These are phyloP conservation scores for Cheilosia soror DNA, from an alignment of 2,888 invertebrate genomes.

Conservation along the genomic window DNA sequence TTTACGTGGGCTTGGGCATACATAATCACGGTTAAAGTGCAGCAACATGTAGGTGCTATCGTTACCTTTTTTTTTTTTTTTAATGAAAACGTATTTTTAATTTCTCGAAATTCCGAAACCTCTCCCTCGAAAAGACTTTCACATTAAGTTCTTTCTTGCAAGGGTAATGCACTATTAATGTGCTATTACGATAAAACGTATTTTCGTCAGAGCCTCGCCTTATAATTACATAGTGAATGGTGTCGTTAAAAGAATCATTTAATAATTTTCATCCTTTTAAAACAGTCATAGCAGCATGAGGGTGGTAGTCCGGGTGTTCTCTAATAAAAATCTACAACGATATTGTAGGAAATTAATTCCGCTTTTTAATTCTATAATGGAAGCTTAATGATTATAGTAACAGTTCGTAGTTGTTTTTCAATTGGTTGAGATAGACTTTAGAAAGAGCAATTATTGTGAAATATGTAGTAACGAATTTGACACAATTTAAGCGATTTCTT, in stretches of 20 bases:
- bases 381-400: slow-evolving; percentile 45
- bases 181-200: slow-evolving; percentile 58
- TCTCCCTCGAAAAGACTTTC: slow-evolving; percentile 18
- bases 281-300: slow-evolving; percentile 29
- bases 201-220: slow-evolving; percentile 32
- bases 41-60: slow-evolving; percentile 18
- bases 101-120: slow-evolving; percentile 28
- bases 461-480: neutral
- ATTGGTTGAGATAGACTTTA: slow-evolving; percentile 13
- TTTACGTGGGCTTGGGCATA: slow-evolving; percentile 4
- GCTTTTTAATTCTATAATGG: slow-evolving; percentile 62
- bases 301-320: slow-evolving; percentile 12
- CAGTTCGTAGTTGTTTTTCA: slow-evolving; percentile 35
- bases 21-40: neutral
- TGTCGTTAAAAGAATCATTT: slow-evolving; percentile 67
- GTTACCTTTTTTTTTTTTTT: slow-evolving; percentile 37
- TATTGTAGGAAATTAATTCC: slow-evolving; percentile 54
- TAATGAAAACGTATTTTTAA: slow-evolving; percentile 39
- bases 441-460: neutral
- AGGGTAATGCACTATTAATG: slow-evolving; percentile 63
- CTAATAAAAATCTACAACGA: slow-evolving; percentile 40
- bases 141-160: slow-evolving; percentile 30
- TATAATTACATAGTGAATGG: slow-evolving; percentile 54
- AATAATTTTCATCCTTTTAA: slow-evolving; percentile 63
- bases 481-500: neutral